Evolutionary conservation across 2,797 vertebrate genomes (phyloP).

Genomic region (Myotis myotis): DNA sequence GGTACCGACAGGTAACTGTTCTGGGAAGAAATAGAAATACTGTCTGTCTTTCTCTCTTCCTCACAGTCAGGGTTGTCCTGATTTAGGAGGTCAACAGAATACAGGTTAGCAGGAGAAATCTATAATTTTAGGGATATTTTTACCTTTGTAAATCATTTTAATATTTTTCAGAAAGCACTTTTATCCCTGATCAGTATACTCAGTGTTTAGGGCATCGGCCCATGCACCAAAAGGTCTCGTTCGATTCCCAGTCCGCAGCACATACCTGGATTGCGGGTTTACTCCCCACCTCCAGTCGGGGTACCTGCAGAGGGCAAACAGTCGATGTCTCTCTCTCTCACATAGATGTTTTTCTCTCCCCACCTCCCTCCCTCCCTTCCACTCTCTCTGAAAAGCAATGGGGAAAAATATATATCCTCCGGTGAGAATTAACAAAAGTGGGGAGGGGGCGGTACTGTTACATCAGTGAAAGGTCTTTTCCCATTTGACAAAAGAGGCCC

Average conservation of each 20-base stretch:
- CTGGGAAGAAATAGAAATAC: not conserved
- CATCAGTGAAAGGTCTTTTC: not conserved
- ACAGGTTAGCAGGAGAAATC: not conserved
- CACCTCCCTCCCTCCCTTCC: not conserved
- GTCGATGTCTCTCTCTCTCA: not conserved
- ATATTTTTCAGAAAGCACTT: not conserved
- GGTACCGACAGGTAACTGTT: constrained; percentile 95
- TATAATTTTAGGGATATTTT: not conserved
- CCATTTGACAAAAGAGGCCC: not conserved
- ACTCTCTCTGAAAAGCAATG: not conserved
- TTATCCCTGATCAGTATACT: not conserved
- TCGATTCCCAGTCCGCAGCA: not conserved
- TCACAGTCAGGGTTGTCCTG: not conserved
- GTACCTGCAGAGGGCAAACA: not conserved
- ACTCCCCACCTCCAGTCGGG: not conserved
- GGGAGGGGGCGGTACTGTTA: not conserved
- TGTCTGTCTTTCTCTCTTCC: not conserved
- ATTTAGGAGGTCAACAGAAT: not conserved
- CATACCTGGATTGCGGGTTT: not conserved
- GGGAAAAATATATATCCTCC: not conserved
- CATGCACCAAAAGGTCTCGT: too few relatives aligned
- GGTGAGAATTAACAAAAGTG: not conserved
- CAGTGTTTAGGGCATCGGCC: not conserved
- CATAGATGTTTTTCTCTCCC: not conserved
- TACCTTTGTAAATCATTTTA: not conserved